Conservation (phyloP, 1,140 invertebrate species). For the Vanessa tameamea region DNA sequence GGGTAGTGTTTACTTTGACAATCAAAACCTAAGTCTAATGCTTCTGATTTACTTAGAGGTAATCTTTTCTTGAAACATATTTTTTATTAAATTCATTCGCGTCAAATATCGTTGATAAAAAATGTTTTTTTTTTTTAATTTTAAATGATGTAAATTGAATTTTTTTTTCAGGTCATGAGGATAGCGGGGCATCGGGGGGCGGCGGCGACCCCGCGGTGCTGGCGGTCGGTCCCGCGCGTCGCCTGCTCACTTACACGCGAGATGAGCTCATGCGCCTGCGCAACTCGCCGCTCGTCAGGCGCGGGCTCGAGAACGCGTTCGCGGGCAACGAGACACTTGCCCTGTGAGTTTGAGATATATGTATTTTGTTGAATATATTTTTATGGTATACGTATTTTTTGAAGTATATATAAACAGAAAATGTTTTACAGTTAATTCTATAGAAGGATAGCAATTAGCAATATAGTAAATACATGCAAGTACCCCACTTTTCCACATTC, state of each 20-base stretch:
- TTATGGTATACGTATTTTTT: too few relatives aligned
- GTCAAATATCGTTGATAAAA: too few relatives aligned
- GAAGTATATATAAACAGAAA: too few relatives aligned
- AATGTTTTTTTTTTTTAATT: background rate
- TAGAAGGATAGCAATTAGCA: too few relatives aligned
- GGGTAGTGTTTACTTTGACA: too few relatives aligned
- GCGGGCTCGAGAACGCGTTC: slow-evolving; percentile 82
- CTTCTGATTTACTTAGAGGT: too few relatives aligned
- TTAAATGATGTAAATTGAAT: background rate
- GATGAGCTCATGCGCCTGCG: slow-evolving; percentile 84
- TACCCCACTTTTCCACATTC: too few relatives aligned
- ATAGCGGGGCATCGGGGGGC: slow-evolving; percentile 49
- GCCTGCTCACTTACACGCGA: slow-evolving; percentile 73
- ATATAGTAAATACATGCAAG: too few relatives aligned
- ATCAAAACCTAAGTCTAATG: too few relatives aligned
- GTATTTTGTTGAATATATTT: background rate
- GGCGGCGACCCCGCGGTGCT: slow-evolving; percentile 69
- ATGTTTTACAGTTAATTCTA: too few relatives aligned
- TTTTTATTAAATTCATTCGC: too few relatives aligned
- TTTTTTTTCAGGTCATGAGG: slow-evolving; percentile 60
- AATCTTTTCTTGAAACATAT: too few relatives aligned
- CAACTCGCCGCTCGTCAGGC: slow-evolving; percentile 81
- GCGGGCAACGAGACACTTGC: slow-evolving; percentile 78
- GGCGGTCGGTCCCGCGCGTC: slow-evolving; percentile 64
- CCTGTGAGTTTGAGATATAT: slow-evolving; percentile 55